Conservation (phyloP, 2,113 vertebrate genomes). For the Setophaga coronata region DNA sequence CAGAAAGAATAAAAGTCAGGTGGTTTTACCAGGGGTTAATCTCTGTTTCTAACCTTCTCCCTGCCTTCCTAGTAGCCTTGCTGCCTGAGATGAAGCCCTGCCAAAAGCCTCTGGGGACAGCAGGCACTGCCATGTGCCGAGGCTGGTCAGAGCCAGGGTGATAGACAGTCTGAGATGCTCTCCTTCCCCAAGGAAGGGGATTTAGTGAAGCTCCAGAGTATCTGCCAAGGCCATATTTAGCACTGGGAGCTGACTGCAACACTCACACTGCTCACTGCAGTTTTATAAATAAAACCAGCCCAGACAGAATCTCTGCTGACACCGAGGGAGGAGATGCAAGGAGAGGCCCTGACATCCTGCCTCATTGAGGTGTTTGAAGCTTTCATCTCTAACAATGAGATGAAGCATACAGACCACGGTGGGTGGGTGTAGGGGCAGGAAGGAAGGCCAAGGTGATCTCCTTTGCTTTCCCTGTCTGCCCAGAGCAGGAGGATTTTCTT, state of each 20-base stretch:
- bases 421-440: neutral
- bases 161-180: neutral
- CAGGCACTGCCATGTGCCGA: neutral
- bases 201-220: neutral
- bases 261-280: neutral
- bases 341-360: neutral
- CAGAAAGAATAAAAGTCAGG: neutral
- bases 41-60: neutral
- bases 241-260: neutral
- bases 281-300: constrained; percentile 27
- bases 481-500: neutral
- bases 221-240: constrained; percentile 42
- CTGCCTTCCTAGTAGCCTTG: neutral
- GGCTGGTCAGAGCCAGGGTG: neutral
- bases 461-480: neutral
- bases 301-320: neutral
- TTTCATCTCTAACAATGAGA: neutral
- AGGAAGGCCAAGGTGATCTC: neutral
- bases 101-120: neutral
- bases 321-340: neutral
- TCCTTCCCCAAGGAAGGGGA: neutral
- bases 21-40: neutral
- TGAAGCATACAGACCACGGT: rapidly evolving
- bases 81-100: neutral
- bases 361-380: neutral